phyloP scores from a whole-genome alignment of 2,113 vertebrate species.

The Sprattus sprattus region DNA sequence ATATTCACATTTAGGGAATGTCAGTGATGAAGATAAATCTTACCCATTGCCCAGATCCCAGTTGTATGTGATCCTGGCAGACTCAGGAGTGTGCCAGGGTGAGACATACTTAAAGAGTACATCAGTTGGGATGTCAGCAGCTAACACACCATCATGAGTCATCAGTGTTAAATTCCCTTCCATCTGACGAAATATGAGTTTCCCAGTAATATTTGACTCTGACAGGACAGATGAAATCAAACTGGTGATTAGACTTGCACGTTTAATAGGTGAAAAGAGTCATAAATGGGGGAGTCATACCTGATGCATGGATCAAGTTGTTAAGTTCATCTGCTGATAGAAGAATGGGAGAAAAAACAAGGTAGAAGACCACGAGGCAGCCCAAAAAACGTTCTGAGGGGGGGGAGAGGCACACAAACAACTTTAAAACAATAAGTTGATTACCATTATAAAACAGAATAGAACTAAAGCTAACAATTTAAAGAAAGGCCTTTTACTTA shows the following conservation, averaged over 20 bases:
- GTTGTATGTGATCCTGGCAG: constrained; percentile 74
- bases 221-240: background rate
- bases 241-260: background rate
- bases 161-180: constrained; percentile 66
- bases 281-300: constrained; percentile 42
- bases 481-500: constrained; percentile 39
- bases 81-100: constrained; percentile 73
- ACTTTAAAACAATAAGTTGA: background rate
- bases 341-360: constrained; percentile 38
- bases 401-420: background rate
- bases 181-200: constrained; percentile 77
- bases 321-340: constrained; percentile 27
- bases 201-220: constrained; percentile 80
- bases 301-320: constrained; percentile 49
- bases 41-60: constrained; percentile 90
- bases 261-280: background rate
- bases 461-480: background rate
- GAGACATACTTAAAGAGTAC: constrained; percentile 79
- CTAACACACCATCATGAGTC: constrained; percentile 67
- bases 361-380: constrained; percentile 23
- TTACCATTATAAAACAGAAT: background rate
- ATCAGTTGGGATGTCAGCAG: constrained; percentile 63
- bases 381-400: constrained; percentile 37
- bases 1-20: background rate
- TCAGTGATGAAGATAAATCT: background rate